A percentile compares a stretch with the other conserved stretches of the same genome.
phyloP scores from a whole-genome alignment of 2,888 invertebrate species.

The Scaptomyza flava region DNA sequence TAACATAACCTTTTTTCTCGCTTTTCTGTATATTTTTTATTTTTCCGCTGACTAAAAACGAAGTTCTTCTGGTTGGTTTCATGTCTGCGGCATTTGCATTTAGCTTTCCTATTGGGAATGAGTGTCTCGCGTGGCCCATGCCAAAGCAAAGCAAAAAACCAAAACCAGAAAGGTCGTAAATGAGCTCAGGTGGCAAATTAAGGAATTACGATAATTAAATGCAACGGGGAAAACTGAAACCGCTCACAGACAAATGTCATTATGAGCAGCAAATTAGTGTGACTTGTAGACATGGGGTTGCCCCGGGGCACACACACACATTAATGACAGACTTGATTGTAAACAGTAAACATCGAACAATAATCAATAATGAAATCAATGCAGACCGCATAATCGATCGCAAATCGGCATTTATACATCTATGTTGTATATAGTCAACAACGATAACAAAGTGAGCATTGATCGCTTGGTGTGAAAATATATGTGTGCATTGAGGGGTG shows the following conservation, averaged over 20 bases:
- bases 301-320: neutral
- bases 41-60: conserved; percentile 43
- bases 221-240: conserved; percentile 32
- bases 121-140: conserved; percentile 29
- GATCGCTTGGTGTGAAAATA: conserved; percentile 55
- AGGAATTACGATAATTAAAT: conserved; percentile 71
- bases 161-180: conserved; percentile 40
- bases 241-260: conserved; percentile 67
- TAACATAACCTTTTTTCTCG: neutral
- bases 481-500: conserved; percentile 44
- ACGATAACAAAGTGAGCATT: conserved; percentile 65
- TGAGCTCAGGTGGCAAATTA: conserved; percentile 77
- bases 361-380: conserved; percentile 70
- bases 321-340: conserved; percentile 52
- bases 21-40: conserved; percentile 31
- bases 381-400: conserved; percentile 73
- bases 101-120: conserved; percentile 45
- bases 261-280: conserved; percentile 68
- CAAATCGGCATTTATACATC: conserved; percentile 33
- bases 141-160: conserved; percentile 7
- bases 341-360: conserved; percentile 29
- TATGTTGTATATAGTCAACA: conserved; percentile 2
- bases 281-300: conserved; percentile 6
- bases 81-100: conserved; percentile 73
- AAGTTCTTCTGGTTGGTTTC: conserved; percentile 75